Percentiles rank a stretch among this genome's conserved stretches.
These are phyloP conservation scores for Strongylocentrotus purpuratus DNA, from an alignment of 35 echinoderm and acorn worm species.

Conservation along the genomic window DNA sequence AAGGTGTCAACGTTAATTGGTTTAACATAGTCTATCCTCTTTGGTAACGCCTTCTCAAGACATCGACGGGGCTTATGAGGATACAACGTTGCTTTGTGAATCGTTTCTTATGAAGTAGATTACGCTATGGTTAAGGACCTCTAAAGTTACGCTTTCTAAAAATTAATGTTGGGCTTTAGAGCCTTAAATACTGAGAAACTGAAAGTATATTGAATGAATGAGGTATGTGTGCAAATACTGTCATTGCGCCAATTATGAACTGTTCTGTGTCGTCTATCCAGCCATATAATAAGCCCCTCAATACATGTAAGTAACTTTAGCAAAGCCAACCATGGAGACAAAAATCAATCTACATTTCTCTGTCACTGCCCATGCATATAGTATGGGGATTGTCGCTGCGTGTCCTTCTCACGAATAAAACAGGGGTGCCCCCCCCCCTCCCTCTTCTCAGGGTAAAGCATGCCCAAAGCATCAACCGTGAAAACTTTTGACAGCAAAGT, in stretches of 20 bases:
- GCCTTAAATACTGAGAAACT: no score
- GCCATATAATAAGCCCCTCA: neutral
- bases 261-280: neutral
- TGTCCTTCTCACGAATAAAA: neutral
- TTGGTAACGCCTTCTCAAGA: neutral
- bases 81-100: neutral
- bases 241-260: neutral
- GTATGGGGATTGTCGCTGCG: neutral
- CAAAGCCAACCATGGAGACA: neutral
- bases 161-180: no score
- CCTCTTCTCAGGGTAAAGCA: neutral
- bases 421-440: neutral
- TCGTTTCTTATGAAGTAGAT: no score
- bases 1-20: neutral
- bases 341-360: neutral
- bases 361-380: conserved; percentile 1
- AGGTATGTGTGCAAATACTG: no score
- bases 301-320: neutral
- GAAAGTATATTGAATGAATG: no score
- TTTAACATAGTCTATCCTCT: neutral
- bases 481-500: conserved; percentile 42
- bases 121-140: no score
- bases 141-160: no score
- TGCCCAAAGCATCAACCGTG: conserved; percentile 26
- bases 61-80: neutral